Conservation (phyloP, 1,140 invertebrate genomes). For the Trachelipus rathkii region DNA sequence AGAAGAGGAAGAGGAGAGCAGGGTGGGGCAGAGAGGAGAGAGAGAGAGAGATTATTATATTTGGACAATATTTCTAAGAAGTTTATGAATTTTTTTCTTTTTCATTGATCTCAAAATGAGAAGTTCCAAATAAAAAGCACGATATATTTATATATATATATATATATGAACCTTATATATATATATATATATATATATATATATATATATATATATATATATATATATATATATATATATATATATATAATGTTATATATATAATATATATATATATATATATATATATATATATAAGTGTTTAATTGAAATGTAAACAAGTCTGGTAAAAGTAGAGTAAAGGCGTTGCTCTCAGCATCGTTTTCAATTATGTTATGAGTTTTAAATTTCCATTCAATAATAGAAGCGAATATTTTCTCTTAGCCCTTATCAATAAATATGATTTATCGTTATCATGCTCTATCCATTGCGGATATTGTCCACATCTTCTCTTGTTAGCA, state of each 20-base stretch:
- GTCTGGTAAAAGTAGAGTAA: neutral
- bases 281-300: neutral
- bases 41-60: too few species aligned
- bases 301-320: neutral
- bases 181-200: conserved; percentile 15
- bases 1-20: too few species aligned
- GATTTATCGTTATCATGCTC: conserved; percentile 2
- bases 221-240: conserved; percentile 4
- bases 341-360: neutral
- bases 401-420: neutral
- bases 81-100: too few species aligned
- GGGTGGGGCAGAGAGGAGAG: too few species aligned
- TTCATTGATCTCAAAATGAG: too few species aligned
- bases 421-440: conserved; percentile 1
- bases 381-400: neutral
- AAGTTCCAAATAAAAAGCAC: too few species aligned
- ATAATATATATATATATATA: conserved; percentile 10
- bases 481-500: conserved; percentile 12
- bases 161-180: conserved; percentile 2
- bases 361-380: conserved; percentile 1
- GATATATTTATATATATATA: neutral
- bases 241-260: conserved; percentile 15
- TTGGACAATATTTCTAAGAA: too few species aligned
- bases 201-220: conserved; percentile 4
- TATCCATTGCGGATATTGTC: conserved; percentile 5